phyloP scores from a whole-genome alignment of 2,113 vertebrate species.

The Azemiops feae region DNA sequence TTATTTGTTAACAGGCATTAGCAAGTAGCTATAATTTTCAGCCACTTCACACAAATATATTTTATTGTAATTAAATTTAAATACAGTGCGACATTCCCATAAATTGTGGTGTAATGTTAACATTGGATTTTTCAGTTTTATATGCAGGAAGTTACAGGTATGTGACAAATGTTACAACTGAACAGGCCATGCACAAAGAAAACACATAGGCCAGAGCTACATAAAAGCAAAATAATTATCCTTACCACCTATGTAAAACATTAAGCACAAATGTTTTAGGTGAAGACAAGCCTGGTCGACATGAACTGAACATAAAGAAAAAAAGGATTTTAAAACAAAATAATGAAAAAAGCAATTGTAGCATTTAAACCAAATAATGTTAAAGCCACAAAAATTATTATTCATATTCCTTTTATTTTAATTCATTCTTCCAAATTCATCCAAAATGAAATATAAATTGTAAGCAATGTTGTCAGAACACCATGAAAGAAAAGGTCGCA shows the following conservation, averaged over 20 bases:
- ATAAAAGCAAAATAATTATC: slow-evolving; percentile 61
- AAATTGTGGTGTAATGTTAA: slow-evolving; percentile 78
- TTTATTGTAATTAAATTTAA: slow-evolving; percentile 61
- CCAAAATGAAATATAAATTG: slow-evolving; percentile 12
- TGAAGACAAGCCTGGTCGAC: slow-evolving; percentile 79
- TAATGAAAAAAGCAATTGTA: slow-evolving; percentile 52
- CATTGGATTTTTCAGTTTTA: slow-evolving; percentile 60
- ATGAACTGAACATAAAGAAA: slow-evolving; percentile 84
- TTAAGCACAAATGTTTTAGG: slow-evolving; percentile 87
- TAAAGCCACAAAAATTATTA: slow-evolving; percentile 25
- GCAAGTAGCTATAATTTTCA: slow-evolving; percentile 45
- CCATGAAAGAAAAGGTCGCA: slow-evolving; percentile 77
- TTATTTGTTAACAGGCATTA: slow-evolving; percentile 52
- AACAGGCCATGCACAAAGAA: slow-evolving; percentile 66
- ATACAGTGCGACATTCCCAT: slow-evolving; percentile 80
- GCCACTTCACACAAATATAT: slow-evolving; percentile 56
- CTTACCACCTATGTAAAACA: slow-evolving; percentile 90
- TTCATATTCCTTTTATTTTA: slow-evolving; percentile 4
- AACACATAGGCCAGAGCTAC: slow-evolving; percentile 61
- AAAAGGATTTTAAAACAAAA: slow-evolving; percentile 72
- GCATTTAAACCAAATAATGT: slow-evolving; percentile 24
- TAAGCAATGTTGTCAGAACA: slow-evolving; percentile 69
- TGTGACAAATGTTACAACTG: slow-evolving; percentile 57
- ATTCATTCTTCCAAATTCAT: slow-evolving; percentile 31
- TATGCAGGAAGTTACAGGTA: slow-evolving; percentile 55